These are phyloP conservation scores for Gymnobelideus leadbeateri DNA, from an alignment of 2,113 vertebrate species.

Conservation along the genomic window DNA sequence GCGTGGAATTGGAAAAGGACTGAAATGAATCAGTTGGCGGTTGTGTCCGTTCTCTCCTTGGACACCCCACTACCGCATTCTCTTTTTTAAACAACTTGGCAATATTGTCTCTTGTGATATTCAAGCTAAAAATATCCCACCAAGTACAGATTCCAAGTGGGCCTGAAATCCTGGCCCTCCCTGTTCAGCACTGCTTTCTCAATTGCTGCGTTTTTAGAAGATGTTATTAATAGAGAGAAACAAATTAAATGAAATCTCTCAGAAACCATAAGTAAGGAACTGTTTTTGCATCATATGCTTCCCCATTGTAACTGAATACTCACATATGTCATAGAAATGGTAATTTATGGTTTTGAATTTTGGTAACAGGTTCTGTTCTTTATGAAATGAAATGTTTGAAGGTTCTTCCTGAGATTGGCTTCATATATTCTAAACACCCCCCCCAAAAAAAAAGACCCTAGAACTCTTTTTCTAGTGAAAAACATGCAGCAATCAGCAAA, in stretches of 20 bases:
- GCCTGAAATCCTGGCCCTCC: neutral
- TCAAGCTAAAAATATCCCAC: neutral
- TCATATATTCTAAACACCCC: neutral
- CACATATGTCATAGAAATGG: neutral
- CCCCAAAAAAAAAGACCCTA: neutral
- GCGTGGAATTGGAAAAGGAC: neutral
- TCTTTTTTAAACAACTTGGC: constrained; percentile 9
- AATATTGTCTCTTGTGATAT: neutral
- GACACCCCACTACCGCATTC: neutral
- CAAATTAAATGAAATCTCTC: neutral
- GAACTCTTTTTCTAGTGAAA: neutral
- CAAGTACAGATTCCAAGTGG: neutral
- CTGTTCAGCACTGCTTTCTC: neutral
- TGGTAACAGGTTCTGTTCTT: neutral
- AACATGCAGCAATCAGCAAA: neutral
- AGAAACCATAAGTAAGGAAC: neutral
- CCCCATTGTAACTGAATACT: neutral
- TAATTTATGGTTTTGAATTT: neutral
- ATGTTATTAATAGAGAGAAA: constrained; percentile 13
- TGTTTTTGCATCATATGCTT: neutral
- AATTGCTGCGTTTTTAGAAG: neutral
- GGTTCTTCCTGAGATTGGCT: neutral
- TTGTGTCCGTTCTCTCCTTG: constrained; percentile 9
- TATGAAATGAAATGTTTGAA: constrained; percentile 13
- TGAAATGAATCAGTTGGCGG: neutral